Evolutionary conservation across 1,140 invertebrate genomes (phyloP), one percentile per base, ranked within the genome.

Genomic region (Drosophila sulfurigaster): DNA sequence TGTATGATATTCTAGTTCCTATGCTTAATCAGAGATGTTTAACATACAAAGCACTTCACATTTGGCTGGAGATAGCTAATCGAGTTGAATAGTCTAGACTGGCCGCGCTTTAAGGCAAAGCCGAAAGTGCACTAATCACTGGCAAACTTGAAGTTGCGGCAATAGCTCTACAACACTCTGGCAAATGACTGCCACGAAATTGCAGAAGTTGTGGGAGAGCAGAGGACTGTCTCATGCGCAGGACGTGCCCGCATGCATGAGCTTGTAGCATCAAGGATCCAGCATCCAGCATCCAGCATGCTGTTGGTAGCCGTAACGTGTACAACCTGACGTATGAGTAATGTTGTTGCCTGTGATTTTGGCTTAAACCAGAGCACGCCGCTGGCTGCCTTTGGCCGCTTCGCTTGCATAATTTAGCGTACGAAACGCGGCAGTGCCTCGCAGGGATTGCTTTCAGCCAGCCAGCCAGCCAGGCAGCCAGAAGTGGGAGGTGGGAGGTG

Each of bases 341-440:
- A 88, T 88, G 83, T 82, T 88, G 83, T 88, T 89, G 67, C 68
- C 83, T 85, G 78, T 83, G 85, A 88, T 89, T 89, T 89, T 83
- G 65, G 82, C 77, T 83, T 80, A 68, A 82, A 76, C 69, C 79
- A 70, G 71, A 78, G 78, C 78, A 69, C 49, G 70, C 63, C 51
- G 59, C 41, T 71, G 72, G 60, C 64, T 75, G 70, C 48, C 72
- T 63, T 56, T 66, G 49, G 41, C 51, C 63, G 70, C 78, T 45
- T 59, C 62, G 51, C 76, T 70, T 88, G 83, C 83, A 88, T 88
- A 88, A 89, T 88, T 88, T 88, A 88, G 68, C 71, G 57, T 59
- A 65, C 67, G 56, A 81, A 81, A 72, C 46, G 74, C 62, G 74
- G 62, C 56, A 67, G 62, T 75, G 69, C 43, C 48, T 78, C 43